These are phyloP conservation scores for Hyla sarda DNA, from an alignment of 2,113 vertebrate genomes.

Conservation along the genomic window DNA sequence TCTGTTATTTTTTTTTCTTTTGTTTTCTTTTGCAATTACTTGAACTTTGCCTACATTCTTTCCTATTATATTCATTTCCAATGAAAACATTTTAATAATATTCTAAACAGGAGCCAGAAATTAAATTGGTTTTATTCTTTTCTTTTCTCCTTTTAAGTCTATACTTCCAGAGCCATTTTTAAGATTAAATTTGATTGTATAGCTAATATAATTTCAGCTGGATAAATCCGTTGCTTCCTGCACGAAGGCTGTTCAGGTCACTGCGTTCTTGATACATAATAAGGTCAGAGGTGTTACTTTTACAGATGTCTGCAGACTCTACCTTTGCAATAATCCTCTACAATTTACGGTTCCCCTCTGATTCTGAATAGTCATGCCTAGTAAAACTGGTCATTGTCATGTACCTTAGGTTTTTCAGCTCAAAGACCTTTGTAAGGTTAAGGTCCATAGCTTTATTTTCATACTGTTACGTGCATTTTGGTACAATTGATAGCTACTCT, in stretches of 20 bases:
- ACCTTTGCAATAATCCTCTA: constrained; percentile 12
- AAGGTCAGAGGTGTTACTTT: constrained; percentile 21
- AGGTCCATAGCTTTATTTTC: not conserved
- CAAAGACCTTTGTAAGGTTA: not conserved
- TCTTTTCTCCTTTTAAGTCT: not conserved
- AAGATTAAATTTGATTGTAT: not conserved
- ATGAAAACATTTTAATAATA: not conserved
- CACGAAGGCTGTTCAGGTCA: not conserved
- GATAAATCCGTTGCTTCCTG: not conserved
- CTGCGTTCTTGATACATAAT: not conserved
- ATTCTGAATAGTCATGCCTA: not conserved
- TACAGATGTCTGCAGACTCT: constrained; percentile 21
- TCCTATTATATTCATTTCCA: not conserved
- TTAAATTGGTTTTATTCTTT: not conserved
- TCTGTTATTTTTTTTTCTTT: not conserved
- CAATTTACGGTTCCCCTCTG: constrained; percentile 11
- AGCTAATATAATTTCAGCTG: not conserved
- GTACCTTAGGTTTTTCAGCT: not conserved
- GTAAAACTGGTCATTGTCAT: not conserved
- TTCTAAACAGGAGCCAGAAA: not conserved
- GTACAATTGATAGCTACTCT: not conserved
- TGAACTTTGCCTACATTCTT: not conserved
- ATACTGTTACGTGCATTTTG: not conserved
- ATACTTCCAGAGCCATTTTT: not conserved
- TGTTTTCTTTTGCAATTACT: not conserved